A percentile compares a stretch with the other conserved stretches of the same genome.
These are phyloP conservation scores for Luehdorfia chinensis DNA, from an alignment of 1,140 invertebrate genomes.

Conservation along the genomic window DNA sequence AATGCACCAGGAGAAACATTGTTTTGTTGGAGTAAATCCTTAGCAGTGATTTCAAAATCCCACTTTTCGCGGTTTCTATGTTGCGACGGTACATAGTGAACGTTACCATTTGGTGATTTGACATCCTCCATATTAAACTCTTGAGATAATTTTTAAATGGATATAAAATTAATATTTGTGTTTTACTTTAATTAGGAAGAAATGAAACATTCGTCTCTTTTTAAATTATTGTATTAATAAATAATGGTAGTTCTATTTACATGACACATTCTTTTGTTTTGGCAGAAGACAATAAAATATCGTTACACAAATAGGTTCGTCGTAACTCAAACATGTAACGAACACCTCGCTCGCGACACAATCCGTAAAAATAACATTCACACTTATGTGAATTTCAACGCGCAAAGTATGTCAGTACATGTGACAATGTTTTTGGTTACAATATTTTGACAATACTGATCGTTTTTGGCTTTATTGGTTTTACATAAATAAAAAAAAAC, in stretches of 20 bases:
- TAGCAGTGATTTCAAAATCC: too few relatives aligned
- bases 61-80: too few relatives aligned
- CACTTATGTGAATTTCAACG: conserved; percentile 12
- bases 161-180: too few relatives aligned
- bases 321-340: conserved; percentile 51
- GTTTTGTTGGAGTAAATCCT: too few relatives aligned
- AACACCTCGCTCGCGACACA: conserved; percentile 28
- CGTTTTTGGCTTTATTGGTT: conserved; percentile 62
- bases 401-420: conserved; percentile 8
- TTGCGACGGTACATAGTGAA: too few relatives aligned
- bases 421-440: conserved; percentile 60
- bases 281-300: conserved; percentile 73
- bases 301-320: conserved; percentile 61
- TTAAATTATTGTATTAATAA: conserved; percentile 78
- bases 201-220: conserved; percentile 58
- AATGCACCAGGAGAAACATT: too few relatives aligned
- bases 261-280: conserved; percentile 77
- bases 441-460: conserved; percentile 65
- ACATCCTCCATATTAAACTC: too few relatives aligned
- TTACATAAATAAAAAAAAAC: conserved; percentile 18
- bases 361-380: conserved; percentile 30
- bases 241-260: conserved; percentile 77
- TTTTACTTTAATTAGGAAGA: too few relatives aligned
- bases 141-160: too few relatives aligned
- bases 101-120: too few relatives aligned